phyloP scores from a whole-genome alignment of 1,140 invertebrate genomes.

The Acromyrmex heyeri region DNA sequence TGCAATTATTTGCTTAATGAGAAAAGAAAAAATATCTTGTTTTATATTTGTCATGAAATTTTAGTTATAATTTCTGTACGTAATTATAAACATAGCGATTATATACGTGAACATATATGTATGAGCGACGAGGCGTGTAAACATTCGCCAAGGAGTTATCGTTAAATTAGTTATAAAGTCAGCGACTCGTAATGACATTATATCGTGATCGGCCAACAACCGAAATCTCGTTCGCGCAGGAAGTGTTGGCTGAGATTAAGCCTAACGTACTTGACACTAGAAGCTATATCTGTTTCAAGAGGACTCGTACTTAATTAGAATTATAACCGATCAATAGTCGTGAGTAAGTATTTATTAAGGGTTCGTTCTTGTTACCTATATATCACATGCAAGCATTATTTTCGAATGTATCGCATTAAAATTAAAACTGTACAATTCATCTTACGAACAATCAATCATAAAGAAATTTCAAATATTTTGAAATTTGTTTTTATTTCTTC shows the following conservation, averaged over 20 bases:
- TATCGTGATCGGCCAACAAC: constrained; percentile 41
- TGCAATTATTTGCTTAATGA: background rate
- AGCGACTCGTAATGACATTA: constrained; percentile 29
- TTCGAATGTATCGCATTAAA: background rate
- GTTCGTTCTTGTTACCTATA: background rate
- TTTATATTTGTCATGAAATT: background rate
- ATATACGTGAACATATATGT: background rate
- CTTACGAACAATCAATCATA: background rate
- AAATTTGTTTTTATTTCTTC: background rate
- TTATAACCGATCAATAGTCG: constrained; percentile 67
- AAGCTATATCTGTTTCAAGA: constrained; percentile 50
- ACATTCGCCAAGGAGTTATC: constrained; percentile 34
- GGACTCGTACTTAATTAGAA: constrained; percentile 56
- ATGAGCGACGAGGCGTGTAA: constrained; percentile 4
- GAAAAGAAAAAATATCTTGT: background rate
- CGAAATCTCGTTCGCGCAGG: constrained; percentile 62
- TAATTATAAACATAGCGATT: constrained; percentile 17
- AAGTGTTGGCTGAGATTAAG: constrained; percentile 68
- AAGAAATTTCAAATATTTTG: background rate
- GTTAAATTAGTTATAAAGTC: constrained; percentile 53
- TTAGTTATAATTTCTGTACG: background rate
- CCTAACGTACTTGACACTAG: constrained; percentile 14
- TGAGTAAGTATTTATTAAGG: constrained; percentile 2
- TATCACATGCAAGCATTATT: background rate
- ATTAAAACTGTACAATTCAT: background rate